These are phyloP conservation scores for Thera obeliscata DNA, from an alignment of 2,888 invertebrate species.

Conservation along the genomic window DNA sequence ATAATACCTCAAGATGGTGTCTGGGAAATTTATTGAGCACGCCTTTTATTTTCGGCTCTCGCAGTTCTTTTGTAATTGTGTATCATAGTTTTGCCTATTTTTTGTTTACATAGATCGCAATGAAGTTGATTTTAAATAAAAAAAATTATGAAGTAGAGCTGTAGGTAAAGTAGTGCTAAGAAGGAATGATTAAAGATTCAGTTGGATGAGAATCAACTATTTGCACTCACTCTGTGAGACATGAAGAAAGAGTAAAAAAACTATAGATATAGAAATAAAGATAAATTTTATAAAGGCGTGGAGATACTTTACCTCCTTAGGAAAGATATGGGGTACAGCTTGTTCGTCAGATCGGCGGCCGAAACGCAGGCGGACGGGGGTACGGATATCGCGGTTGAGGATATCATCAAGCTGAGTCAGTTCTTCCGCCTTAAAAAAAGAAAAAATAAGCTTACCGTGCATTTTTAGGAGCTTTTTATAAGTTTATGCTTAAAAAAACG, in stretches of 20 bases:
- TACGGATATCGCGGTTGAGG: slow-evolving; percentile 70
- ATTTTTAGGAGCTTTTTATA: too few relatives aligned
- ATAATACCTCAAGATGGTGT: slow-evolving; percentile 43
- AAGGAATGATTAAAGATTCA: too few relatives aligned
- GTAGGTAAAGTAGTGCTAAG: too few relatives aligned
- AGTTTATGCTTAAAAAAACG: too few relatives aligned
- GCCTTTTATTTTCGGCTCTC: slow-evolving; percentile 1
- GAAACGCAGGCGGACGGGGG: slow-evolving; percentile 79
- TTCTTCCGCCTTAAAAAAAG: slow-evolving; percentile 63
- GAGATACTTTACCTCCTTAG: slow-evolving; percentile 66
- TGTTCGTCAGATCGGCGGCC: slow-evolving; percentile 79
- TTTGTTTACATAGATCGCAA: neutral
- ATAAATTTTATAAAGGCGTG: neutral
- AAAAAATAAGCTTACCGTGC: neutral
- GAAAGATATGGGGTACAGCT: slow-evolving; percentile 80
- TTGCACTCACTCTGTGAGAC: too few relatives aligned
- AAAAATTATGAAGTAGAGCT: too few relatives aligned
- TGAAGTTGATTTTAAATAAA: too few relatives aligned
- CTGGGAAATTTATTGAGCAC: slow-evolving; percentile 35
- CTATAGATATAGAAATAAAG: neutral
- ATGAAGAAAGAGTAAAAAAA: too few relatives aligned
- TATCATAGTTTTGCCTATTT: neutral
- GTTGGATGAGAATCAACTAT: too few relatives aligned
- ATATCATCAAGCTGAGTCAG: slow-evolving; percentile 65
- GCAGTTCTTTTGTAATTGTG: neutral